Percentiles rank a stretch among this genome's conserved stretches.
phyloP scores from a whole-genome alignment of 2,797 vertebrate genomes.

The Spatula versicolor region DNA sequence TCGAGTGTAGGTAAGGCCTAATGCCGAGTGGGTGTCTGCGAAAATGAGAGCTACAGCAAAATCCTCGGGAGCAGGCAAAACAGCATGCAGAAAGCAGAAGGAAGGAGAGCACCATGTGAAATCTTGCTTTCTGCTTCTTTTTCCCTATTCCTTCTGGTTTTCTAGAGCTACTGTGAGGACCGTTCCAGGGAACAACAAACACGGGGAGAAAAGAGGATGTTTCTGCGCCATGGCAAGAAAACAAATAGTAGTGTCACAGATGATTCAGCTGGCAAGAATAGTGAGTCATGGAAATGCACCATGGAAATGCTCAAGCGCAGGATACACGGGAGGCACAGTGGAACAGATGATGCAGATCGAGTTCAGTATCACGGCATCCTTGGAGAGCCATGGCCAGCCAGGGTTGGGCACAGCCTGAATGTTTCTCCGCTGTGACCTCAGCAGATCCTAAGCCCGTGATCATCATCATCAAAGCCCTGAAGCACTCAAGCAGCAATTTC shows the following conservation, averaged over 20 bases:
- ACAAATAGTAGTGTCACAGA: conserved; percentile 24
- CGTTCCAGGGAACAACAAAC: not conserved
- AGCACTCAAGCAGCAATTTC: not conserved
- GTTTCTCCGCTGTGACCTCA: not conserved
- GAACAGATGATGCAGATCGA: not conserved
- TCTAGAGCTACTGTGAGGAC: not conserved
- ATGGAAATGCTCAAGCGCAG: not conserved
- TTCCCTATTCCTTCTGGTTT: conserved; percentile 34
- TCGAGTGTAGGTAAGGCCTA: conserved; percentile 26
- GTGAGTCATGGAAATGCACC: conserved; percentile 57
- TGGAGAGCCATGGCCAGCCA: not conserved
- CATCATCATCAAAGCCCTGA: not conserved
- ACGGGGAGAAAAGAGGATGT: not conserved
- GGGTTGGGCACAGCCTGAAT: not conserved
- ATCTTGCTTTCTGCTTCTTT: not conserved
- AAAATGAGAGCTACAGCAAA: not conserved
- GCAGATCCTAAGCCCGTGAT: not conserved
- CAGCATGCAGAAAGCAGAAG: not conserved
- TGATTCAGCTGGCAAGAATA: conserved; percentile 34
- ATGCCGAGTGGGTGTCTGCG: conserved; percentile 23
- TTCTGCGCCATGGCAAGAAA: not conserved
- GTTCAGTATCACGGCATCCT: not conserved
- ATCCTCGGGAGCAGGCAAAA: not conserved
- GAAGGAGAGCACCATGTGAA: rapidly evolving
- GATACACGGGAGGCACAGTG: not conserved